Evolutionary conservation across 2,797 vertebrate genomes (phyloP).

Genomic region (Phrynocephalus forsythii): DNA sequence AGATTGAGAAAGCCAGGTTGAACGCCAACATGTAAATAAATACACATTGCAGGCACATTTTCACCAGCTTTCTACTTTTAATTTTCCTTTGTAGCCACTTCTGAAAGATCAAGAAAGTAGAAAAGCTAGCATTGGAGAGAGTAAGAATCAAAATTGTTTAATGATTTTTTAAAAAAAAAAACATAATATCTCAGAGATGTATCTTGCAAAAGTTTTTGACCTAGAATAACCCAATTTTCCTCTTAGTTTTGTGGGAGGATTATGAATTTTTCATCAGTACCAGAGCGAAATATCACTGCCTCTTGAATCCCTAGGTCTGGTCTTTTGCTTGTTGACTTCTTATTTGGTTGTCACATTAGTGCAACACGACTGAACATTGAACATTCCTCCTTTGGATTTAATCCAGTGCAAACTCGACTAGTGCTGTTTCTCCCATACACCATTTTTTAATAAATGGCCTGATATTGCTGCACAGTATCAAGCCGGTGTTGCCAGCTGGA

Average conservation of each 20-base stretch:
- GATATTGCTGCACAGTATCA: no score
- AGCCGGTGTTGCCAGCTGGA: no score
- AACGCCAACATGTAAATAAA: not conserved
- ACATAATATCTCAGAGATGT: slow-evolving; percentile 1
- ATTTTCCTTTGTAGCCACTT: not conserved
- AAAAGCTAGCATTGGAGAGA: not conserved
- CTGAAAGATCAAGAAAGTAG: not conserved
- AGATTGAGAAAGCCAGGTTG: not conserved
- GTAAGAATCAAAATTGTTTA: not conserved
- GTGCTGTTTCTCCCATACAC: fast-evolving
- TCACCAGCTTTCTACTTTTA: not conserved
- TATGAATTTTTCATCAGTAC: slow-evolving; percentile 39
- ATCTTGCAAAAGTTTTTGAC: slow-evolving; percentile 30
- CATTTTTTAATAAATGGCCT: not conserved
- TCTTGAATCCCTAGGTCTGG: not conserved
- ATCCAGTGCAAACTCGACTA: not conserved
- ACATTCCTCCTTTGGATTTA: not conserved
- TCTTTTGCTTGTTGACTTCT: slow-evolving; percentile 16
- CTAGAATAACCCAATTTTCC: slow-evolving; percentile 26
- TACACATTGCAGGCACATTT: not conserved
- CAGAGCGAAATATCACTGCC: slow-evolving; percentile 35
- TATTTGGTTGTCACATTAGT: slow-evolving; percentile 23
- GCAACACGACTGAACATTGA: slow-evolving; percentile 24
- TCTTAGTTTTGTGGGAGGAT: slow-evolving; percentile 5
- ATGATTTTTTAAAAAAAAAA: slow-evolving; percentile 6